phyloP scores from a whole-genome alignment of 2,113 vertebrate species.

The Saccopteryx bilineata region DNA sequence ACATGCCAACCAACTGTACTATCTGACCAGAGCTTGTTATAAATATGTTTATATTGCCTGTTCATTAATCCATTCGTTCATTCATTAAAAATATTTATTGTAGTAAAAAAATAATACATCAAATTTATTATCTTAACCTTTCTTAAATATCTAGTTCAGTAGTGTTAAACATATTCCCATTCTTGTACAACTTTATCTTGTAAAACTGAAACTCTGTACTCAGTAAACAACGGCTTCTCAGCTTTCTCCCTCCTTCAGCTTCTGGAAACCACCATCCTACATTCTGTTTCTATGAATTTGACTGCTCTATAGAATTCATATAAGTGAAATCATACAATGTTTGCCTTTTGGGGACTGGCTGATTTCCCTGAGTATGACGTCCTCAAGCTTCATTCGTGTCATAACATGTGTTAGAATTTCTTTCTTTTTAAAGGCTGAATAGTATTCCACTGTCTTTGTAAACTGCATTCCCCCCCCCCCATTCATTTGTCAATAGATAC shows the following conservation, averaged over 20 bases:
- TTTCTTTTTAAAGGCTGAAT: neutral
- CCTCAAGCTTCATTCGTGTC: neutral
- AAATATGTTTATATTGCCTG: neutral
- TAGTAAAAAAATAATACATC: neutral
- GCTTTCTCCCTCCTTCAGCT: neutral
- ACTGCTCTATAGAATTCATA: neutral
- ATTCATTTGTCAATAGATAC: neutral
- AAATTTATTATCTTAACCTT: neutral
- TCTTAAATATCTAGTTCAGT: neutral
- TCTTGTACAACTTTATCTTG: neutral
- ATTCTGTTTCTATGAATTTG: neutral
- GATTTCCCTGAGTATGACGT: neutral
- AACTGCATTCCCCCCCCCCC: neutral
- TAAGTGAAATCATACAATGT: neutral
- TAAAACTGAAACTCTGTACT: neutral
- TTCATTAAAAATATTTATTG: neutral
- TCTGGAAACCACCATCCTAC: neutral
- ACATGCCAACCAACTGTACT: no score
- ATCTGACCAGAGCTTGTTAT: neutral
- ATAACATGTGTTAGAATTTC: neutral
- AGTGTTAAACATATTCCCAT: neutral
- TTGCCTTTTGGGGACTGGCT: neutral
- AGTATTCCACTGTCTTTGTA: neutral
- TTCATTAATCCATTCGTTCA: neutral
- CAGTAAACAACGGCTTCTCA: neutral